Conservation (phyloP, 2,113 vertebrate species). For the Equus quagga region DNA sequence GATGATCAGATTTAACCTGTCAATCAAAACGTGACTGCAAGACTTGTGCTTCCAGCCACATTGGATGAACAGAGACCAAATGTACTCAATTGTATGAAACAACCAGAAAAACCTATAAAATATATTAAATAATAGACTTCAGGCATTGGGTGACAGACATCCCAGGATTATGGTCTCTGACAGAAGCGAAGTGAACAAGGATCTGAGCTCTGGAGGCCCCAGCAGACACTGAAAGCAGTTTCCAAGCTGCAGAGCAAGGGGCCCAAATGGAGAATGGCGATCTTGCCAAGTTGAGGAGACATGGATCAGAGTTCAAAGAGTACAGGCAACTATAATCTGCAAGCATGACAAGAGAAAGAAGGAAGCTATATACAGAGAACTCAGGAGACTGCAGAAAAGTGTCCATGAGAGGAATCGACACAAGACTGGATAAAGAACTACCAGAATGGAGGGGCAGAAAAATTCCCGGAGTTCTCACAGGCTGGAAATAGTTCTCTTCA, state of each 20-base stretch:
- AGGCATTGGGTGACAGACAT: fast-evolving
- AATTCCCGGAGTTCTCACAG: fast-evolving
- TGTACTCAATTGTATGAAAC: fast-evolving
- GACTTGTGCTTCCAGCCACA: background rate
- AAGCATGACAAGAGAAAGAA: too few relatives aligned
- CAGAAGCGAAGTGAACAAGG: fast-evolving
- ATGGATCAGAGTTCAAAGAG: background rate
- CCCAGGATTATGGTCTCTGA: background rate
- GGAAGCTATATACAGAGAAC: background rate
- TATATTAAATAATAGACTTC: background rate
- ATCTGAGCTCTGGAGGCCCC: background rate
- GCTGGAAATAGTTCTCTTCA: fast-evolving
- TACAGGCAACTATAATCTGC: background rate
- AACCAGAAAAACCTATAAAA: background rate
- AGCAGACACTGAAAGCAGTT: background rate
- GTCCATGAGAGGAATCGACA: background rate
- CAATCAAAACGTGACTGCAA: fast-evolving
- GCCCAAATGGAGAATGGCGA: fast-evolving
- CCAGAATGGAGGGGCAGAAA: fast-evolving
- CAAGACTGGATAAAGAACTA: fast-evolving
- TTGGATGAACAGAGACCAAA: background rate
- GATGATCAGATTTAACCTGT: background rate
- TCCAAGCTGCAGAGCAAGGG: background rate
- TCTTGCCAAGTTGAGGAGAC: fast-evolving
- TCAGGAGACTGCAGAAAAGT: background rate